Conservation (phyloP, 2,113 vertebrate genomes). For the Scytalopus superciliaris region DNA sequence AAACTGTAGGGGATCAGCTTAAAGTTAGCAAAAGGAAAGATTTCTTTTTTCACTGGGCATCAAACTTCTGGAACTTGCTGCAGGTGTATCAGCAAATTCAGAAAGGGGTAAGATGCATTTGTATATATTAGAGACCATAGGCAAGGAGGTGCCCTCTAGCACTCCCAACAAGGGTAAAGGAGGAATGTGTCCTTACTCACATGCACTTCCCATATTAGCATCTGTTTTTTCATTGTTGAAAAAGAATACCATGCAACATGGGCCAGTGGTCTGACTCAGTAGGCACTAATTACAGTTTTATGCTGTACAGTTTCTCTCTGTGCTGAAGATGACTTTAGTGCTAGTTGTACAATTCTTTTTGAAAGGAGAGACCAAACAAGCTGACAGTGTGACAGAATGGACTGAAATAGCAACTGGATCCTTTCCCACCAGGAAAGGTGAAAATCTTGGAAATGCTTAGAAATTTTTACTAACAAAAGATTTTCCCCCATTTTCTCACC, state of each 20-base stretch:
- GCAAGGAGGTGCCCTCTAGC: background rate
- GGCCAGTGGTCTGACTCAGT: background rate
- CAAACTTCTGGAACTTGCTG: background rate
- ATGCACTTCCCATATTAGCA: background rate
- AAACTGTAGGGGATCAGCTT: background rate
- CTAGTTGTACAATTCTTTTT: background rate
- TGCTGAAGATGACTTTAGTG: background rate
- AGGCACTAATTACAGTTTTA: background rate
- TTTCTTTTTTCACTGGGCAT: background rate
- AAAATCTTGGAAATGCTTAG: background rate
- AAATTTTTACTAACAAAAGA: background rate
- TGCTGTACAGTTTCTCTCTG: background rate
- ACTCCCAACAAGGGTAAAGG: background rate
- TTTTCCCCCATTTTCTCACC: constrained; percentile 1
- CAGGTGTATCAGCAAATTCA: background rate
- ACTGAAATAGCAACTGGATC: constrained; percentile 10
- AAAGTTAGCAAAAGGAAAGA: background rate
- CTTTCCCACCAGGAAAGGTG: background rate
- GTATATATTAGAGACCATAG: background rate
- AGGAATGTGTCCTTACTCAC: background rate
- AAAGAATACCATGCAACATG: background rate
- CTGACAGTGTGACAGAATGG: background rate
- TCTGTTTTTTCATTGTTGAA: background rate
- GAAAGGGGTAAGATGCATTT: background rate
- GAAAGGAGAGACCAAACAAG: background rate